Evolutionary conservation across 2,113 vertebrate genomes (phyloP), one percentile per base, ranked within the genome.

Genomic region (Numida meleagris): DNA sequence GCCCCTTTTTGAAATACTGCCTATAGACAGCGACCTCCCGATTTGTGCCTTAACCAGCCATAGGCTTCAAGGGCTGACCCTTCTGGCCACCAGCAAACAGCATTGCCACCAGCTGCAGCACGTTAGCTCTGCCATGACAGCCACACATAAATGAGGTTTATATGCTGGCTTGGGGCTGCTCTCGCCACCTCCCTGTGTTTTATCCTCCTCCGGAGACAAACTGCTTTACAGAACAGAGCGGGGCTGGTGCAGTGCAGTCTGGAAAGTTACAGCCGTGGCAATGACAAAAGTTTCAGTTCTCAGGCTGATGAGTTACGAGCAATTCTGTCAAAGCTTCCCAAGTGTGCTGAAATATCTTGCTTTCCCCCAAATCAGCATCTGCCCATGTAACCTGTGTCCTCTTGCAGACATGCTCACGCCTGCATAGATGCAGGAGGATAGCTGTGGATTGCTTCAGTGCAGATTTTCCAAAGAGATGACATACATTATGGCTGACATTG

Each of bases 201-300:
- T 77, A 90, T 83, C 33, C 73, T 86, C 48, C 93, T 93, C 63
- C 20, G 24, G 85, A 94, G 82, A 90, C 68, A 83, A 95, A 88
- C 18, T 43, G 51, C 79, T 94, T 59, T 46, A 83, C 21, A 77
- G 46, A 87, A 78, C 71, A 85, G 88, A 46, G 55, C 82, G 82
- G 0, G 1, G 71, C 68, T 93, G 94, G 74, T 42, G 67, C 94
- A 96, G 76, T 63, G 84, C 83, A 81, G 79, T 78, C 87, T 90
- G 93, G 76, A 91, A 96, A 96, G 86, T 90, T 92, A 94, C 81
- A 88, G 82, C 62, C 50, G 31, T 51, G 72, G 67, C 1, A 7
- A 72, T 0, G 12, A 68, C 79, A 33, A 21, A 71, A 76, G n/a
- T 73, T 96, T 89, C 1, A 4, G 25, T 85, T 84, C 70, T 74